These are phyloP conservation scores for Amazona vittata DNA, from an alignment of 2,113 vertebrate species.

Conservation along the genomic window DNA sequence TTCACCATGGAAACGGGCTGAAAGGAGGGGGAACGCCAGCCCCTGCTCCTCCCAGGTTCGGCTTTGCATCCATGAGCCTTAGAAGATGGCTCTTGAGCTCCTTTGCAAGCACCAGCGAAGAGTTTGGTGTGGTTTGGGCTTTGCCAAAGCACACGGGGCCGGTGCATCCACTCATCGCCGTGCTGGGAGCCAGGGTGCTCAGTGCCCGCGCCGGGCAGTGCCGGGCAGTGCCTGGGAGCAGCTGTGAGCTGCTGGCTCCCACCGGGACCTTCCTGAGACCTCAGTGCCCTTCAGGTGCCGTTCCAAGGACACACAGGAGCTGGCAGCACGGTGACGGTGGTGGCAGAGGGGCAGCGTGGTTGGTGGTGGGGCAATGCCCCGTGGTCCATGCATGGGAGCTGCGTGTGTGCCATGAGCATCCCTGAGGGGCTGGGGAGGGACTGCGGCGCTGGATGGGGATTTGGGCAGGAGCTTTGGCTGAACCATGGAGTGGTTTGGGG, in stretches of 20 bases:
- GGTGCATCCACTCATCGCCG: fast-evolving
- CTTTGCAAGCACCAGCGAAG: neutral
- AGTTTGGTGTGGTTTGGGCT: neutral
- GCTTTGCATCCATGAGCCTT: neutral
- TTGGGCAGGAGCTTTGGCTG: fast-evolving
- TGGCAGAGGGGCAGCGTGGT: neutral
- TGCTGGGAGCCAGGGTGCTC: fast-evolving
- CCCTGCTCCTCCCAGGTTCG: constrained; percentile 28
- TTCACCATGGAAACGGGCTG: constrained; percentile 67
- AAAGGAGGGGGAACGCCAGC: constrained; percentile 9
- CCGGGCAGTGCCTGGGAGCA: fast-evolving
- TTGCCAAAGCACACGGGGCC: fast-evolving
- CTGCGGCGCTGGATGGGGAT: fast-evolving
- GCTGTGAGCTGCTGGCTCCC: fast-evolving
- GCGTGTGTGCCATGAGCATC: fast-evolving
- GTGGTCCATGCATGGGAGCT: fast-evolving
- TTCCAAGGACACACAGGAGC: neutral
- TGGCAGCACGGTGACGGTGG: fast-evolving
- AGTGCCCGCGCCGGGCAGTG: fast-evolving
- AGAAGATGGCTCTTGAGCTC: constrained; percentile 60
- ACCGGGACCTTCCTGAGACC: neutral
- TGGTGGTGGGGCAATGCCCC: fast-evolving
- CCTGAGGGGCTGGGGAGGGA: neutral
- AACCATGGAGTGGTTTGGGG: too few species aligned
- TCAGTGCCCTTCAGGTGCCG: neutral